Conservation (phyloP, 2,888 invertebrate genomes). For the Mesoligia furuncula region DNA sequence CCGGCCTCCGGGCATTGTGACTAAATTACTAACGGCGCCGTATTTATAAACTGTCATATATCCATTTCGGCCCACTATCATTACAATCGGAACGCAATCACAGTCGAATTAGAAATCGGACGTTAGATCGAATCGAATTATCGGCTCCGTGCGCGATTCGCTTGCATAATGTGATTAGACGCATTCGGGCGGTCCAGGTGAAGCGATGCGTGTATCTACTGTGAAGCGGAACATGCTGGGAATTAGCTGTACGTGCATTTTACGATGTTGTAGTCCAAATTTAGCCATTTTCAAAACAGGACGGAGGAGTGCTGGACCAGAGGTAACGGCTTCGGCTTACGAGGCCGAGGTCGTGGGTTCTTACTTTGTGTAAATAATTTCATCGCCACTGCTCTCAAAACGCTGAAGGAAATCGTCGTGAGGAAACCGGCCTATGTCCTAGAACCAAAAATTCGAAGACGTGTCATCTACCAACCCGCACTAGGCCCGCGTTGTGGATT, state of each 20-base stretch:
- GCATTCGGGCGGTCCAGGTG: slow-evolving; percentile 25
- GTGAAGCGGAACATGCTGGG: not conserved
- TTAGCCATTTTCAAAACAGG: not conserved
- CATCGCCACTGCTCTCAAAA: too few species aligned
- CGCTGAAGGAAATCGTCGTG: too few species aligned
- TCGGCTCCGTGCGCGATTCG: slow-evolving; percentile 71
- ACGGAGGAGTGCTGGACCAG: too few species aligned
- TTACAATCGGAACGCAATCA: slow-evolving; percentile 78
- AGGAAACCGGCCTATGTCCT: too few species aligned
- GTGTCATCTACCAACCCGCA: too few species aligned
- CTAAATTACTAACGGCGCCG: slow-evolving; percentile 52
- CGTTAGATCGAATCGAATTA: slow-evolving; percentile 77
- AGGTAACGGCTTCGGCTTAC: too few species aligned
- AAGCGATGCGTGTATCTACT: slow-evolving; percentile 14
- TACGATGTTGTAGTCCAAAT: not conserved
- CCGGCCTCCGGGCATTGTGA: slow-evolving; percentile 54
- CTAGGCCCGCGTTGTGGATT: too few species aligned
- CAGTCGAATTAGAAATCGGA: slow-evolving; percentile 84
- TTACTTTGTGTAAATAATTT: too few species aligned
- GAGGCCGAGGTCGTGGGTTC: too few species aligned
- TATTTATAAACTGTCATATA: slow-evolving; percentile 65
- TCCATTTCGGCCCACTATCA: slow-evolving; percentile 70
- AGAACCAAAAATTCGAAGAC: too few species aligned
- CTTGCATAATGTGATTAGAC: slow-evolving; percentile 75
- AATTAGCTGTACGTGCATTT: not conserved